Conservation (phyloP, 2,888 invertebrate species). For the Chaitophorus viminalis region DNA sequence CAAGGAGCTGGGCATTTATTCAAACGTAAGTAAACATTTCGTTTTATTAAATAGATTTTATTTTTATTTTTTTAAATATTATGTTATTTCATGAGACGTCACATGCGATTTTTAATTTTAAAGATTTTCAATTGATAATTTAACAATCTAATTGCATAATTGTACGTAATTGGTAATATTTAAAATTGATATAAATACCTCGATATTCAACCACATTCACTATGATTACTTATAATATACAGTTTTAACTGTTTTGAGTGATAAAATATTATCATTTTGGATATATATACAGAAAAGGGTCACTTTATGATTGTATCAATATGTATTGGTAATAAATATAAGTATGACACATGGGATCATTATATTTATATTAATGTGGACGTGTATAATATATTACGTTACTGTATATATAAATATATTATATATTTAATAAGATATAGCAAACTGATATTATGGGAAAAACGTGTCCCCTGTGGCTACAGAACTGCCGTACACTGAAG, state of each 20-base stretch:
- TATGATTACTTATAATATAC: too few relatives aligned
- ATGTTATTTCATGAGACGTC: neutral
- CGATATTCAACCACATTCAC: too few relatives aligned
- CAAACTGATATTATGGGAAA: neutral
- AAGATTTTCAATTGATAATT: neutral
- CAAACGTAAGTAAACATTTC: constrained; percentile 76
- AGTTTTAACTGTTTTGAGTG: too few relatives aligned
- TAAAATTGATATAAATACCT: too few relatives aligned
- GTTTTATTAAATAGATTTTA: neutral
- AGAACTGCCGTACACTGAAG: neutral
- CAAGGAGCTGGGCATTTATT: constrained; percentile 89
- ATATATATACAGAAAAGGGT: neutral
- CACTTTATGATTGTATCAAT: neutral
- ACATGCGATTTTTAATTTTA: neutral
- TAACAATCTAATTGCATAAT: neutral
- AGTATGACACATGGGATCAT: neutral
- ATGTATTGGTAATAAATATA: neutral
- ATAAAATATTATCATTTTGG: too few relatives aligned
- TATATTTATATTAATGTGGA: neutral
- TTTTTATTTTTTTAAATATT: too few relatives aligned
- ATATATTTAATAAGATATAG: too few relatives aligned
- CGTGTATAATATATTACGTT: neutral
- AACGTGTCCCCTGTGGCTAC: neutral
- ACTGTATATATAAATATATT: too few relatives aligned
- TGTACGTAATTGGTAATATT: neutral